A percentile compares a stretch with the other conserved stretches of the same genome.
phyloP scores from a whole-genome alignment of 2,888 invertebrate genomes.

The Monoplex corrugatus region DNA sequence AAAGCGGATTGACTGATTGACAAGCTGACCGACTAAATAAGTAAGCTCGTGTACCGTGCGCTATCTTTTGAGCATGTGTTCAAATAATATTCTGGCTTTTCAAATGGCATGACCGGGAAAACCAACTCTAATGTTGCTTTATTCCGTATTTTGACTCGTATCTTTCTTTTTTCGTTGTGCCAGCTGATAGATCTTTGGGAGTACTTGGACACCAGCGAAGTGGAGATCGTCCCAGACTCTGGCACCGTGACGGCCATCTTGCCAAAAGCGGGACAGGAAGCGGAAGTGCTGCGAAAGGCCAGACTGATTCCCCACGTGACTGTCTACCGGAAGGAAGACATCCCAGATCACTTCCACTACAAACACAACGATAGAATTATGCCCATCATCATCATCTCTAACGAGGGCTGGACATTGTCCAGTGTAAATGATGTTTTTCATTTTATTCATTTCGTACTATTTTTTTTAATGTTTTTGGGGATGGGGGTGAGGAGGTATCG shows the following conservation, averaged over 20 bases:
- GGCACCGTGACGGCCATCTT: slow-evolving; percentile 63
- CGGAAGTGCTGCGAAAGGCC: slow-evolving; percentile 63
- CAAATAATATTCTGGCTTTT: no score
- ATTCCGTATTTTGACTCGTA: no score
- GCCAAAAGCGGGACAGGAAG: slow-evolving; percentile 57
- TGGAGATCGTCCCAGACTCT: slow-evolving; percentile 49
- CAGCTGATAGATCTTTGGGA: slow-evolving; percentile 46
- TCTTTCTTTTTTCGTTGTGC: no score
- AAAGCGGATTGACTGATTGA: no score
- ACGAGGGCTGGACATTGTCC: slow-evolving; percentile 84
- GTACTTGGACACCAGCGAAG: not conserved
- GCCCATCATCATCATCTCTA: slow-evolving; percentile 86
- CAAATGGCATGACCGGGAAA: no score
- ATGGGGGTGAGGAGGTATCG: no score
- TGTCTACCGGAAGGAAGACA: slow-evolving; percentile 84
- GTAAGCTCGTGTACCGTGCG: no score
- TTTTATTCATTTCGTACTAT: no score
- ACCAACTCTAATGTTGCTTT: no score
- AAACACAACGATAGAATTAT: slow-evolving; percentile 85
- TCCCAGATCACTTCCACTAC: slow-evolving; percentile 85
- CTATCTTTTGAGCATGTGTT: no score
- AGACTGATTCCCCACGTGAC: slow-evolving; percentile 63
- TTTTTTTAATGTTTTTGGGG: no score
- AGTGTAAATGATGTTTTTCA: slow-evolving; percentile 60
- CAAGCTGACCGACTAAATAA: no score